These are phyloP conservation scores for Craniophora ligustri DNA, from an alignment of 2,888 invertebrate species.

Conservation along the genomic window DNA sequence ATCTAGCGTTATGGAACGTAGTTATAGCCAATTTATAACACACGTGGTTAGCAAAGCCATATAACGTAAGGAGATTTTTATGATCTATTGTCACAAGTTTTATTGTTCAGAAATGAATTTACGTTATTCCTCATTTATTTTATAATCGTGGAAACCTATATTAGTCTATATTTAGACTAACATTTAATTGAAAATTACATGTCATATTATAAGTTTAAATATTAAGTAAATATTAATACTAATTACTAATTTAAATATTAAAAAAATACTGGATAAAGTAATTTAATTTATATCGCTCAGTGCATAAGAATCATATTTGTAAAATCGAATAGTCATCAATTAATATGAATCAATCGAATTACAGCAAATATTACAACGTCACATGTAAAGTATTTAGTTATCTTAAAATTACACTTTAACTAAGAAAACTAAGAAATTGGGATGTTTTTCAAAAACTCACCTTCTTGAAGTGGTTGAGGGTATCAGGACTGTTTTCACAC, in stretches of 20 bases:
- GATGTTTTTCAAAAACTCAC: slow-evolving; percentile 84
- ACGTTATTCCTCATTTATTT: not conserved
- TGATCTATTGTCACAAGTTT: not conserved
- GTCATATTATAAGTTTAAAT: not conserved
- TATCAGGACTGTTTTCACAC: slow-evolving; percentile 99
- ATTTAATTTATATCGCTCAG: slow-evolving; percentile 6
- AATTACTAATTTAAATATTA: too few species aligned
- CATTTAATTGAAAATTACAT: too few species aligned
- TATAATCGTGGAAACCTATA: not conserved
- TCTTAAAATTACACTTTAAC: slow-evolving; percentile 1
- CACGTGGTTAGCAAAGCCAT: slow-evolving; percentile 11
- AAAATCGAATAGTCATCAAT: not conserved
- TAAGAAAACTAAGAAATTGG: not conserved
- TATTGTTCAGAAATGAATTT: not conserved
- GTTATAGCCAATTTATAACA: not conserved
- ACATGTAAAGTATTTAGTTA: not conserved
- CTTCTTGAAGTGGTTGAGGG: slow-evolving; percentile 99
- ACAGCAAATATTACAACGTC: slow-evolving; percentile 3
- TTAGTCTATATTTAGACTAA: not conserved
- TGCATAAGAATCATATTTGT: slow-evolving; percentile 16
- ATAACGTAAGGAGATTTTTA: not conserved
- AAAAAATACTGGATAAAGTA: too few species aligned
- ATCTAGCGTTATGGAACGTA: slow-evolving; percentile 19
- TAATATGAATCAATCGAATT: too few species aligned
- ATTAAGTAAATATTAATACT: too few species aligned